Evolutionary conservation across 2,113 vertebrate species (phyloP), one percentile per base, ranked within the genome.

Genomic region (Azemiops feae): DNA sequence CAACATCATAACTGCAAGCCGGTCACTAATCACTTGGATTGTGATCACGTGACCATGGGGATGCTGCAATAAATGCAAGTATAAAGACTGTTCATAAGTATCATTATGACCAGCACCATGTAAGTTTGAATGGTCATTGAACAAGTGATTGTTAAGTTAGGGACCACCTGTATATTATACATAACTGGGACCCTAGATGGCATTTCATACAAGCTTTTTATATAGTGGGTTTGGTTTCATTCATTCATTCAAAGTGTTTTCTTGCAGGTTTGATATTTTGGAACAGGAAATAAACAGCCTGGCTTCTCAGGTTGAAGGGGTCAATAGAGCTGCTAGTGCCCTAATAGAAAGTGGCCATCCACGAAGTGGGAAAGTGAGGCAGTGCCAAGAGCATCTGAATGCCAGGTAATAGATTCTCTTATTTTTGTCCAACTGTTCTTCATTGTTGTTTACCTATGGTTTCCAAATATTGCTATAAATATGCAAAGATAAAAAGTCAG

Each of bases 341-440:
- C 97, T 99, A 0, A 97, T 99, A 89, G 98, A 99, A 23, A 97
- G 98, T 22, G 98, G 98, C 91, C 99, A 99, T 94, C 99, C 99
- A 0, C 98, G 98, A 90, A 98, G 98, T 85, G 98, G 97, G 20
- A 98, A 99, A 93, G 98, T 99, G 64, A 98, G 98, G 92, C 98
- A 98, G 58, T 98, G 97, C 96, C 98, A 97, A 97, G 96, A 96
- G 34, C 97, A 97, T 94, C 98, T 99, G 94, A 99, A 99, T 22
- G 96, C 97, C 92, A 99, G 99, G 99, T 99, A 95, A 4, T 64
- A 5, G 20, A 1, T 0, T n/a, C 18, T 5, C n/a, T 23, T 55
- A 8, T 22, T 88, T 88, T 53, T 54, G 18, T 18, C 57, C 22
- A 54, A 23, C 10, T 64, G 16, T 74, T 69, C 14, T 30, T 16